A percentile compares a stretch with the other conserved stretches of the same genome.
These are phyloP conservation scores for Drosophila varians DNA, from an alignment of 1,140 invertebrate genomes.

Conservation along the genomic window DNA sequence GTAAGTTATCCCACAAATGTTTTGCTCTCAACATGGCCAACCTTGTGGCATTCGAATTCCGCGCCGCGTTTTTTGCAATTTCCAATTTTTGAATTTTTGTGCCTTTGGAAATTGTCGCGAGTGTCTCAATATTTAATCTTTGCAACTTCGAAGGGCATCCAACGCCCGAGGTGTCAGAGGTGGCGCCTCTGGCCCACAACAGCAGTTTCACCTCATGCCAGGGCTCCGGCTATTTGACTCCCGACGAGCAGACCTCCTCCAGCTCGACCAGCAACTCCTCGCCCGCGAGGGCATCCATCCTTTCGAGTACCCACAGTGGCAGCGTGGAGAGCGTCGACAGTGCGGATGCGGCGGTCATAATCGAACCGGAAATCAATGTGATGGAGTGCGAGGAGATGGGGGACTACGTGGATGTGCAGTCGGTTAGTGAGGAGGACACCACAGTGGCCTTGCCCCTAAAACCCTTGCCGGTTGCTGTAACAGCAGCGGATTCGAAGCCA, in stretches of 20 bases:
- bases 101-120: constrained; percentile 51
- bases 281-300: constrained; percentile 59
- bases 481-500: constrained; percentile 80
- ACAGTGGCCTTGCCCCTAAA: constrained; percentile 26
- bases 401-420: constrained; percentile 68
- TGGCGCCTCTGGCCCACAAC: constrained; percentile 84
- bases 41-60: constrained; percentile 6
- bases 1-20: constrained; percentile 59
- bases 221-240: constrained; percentile 84
- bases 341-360: constrained; percentile 64
- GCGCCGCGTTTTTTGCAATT: constrained; percentile 41
- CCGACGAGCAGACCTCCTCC: constrained; percentile 84
- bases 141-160: constrained; percentile 44
- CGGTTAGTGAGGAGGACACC: constrained; percentile 59
- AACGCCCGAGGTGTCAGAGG: constrained; percentile 65
- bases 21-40: not conserved
- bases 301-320: constrained; percentile 42
- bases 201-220: constrained; percentile 87
- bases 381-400: constrained; percentile 53
- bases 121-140: constrained; percentile 40
- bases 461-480: not conserved
- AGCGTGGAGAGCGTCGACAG: constrained; percentile 61
- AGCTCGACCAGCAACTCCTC: constrained; percentile 54
- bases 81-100: constrained; percentile 61
- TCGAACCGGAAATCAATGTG: constrained; percentile 70